phyloP scores from a whole-genome alignment of 2,797 vertebrate genomes.

The Varecia variegata region DNA sequence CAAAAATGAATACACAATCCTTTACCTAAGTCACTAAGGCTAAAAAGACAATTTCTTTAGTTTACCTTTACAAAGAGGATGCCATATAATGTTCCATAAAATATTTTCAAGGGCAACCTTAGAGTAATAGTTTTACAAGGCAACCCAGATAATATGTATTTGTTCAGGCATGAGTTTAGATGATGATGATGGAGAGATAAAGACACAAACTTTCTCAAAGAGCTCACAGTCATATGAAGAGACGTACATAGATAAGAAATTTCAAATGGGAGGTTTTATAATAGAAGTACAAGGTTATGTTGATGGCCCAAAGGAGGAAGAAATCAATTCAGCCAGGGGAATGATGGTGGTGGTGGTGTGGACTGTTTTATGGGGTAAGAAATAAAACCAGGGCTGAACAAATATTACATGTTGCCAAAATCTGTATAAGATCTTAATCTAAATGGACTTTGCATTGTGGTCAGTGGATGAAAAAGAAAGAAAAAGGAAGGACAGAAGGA shows the following conservation, averaged over 20 bases:
- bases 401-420: neutral
- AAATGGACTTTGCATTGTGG: neutral
- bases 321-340: neutral
- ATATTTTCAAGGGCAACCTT: neutral
- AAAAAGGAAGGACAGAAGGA: neutral
- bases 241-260: neutral
- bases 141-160: neutral
- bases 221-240: neutral
- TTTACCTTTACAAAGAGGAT: conserved; percentile 21
- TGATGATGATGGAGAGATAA: neutral
- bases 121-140: neutral
- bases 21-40: neutral
- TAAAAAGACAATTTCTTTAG: conserved; percentile 4
- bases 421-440: neutral
- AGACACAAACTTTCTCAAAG: neutral
- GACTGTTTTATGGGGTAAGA: neutral
- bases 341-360: neutral
- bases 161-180: conserved; percentile 1
- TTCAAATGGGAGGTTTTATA: neutral
- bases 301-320: neutral
- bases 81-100: neutral
- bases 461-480: neutral
- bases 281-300: neutral
- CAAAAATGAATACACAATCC: conserved; percentile 1
- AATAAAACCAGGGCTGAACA: neutral